Evolutionary conservation across 1,140 invertebrate genomes (phyloP).

Genomic region (Magallana gigas): DNA sequence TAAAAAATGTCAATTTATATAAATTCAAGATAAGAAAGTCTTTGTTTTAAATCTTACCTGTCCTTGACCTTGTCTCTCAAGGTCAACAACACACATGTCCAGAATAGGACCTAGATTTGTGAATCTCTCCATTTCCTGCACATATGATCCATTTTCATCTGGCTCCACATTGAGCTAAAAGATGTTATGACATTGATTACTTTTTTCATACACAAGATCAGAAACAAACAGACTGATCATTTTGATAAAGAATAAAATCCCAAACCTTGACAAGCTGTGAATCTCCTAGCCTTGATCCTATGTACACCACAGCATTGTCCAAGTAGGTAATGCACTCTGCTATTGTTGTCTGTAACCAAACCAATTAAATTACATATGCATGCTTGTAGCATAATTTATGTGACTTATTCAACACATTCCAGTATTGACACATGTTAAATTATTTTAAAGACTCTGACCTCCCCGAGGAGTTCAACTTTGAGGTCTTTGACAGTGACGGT

Average conservation of each 20-base stretch:
- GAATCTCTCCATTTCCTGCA: constrained; percentile 96
- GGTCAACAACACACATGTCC: constrained; percentile 96
- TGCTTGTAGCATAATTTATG: too few relatives aligned
- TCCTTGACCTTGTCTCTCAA: constrained; percentile 97
- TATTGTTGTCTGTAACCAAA: constrained; percentile 89
- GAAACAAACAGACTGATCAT: not conserved
- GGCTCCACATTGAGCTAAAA: constrained; percentile 87
- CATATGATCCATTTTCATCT: constrained; percentile 93
- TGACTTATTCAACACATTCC: too few relatives aligned
- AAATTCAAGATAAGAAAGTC: not conserved
- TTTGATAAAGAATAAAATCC: too few relatives aligned
- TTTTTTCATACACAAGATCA: not conserved
- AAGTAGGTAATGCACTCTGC: constrained; percentile 99
- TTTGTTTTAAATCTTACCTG: constrained; percentile 81
- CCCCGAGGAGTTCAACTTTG: constrained; percentile 92
- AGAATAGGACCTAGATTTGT: constrained; percentile 98
- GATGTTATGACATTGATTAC: not conserved
- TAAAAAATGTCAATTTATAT: not conserved
- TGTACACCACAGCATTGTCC: constrained; percentile 98
- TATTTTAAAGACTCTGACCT: constrained; percentile 67
- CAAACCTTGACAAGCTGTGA: constrained; percentile 93
- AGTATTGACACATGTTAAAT: too few relatives aligned
- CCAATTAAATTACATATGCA: not conserved
- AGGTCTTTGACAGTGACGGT: constrained; percentile 90
- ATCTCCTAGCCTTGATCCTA: constrained; percentile 97